phyloP scores from a whole-genome alignment of 2,113 vertebrate genomes.

The Heterocephalus glaber region DNA sequence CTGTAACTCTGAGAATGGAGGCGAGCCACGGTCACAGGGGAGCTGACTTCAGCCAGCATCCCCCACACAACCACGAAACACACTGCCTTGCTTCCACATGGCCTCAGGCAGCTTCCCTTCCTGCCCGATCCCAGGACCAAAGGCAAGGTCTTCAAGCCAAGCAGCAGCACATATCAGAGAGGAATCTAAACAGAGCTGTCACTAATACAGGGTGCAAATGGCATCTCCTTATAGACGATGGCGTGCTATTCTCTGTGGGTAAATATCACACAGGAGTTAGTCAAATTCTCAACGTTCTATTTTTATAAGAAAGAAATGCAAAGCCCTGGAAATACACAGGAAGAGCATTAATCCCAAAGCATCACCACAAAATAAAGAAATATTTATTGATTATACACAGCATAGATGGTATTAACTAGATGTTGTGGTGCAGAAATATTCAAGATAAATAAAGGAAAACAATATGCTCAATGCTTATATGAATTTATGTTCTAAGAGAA shows the following conservation, averaged over 20 bases:
- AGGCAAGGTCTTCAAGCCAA: not conserved
- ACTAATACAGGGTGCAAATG: not conserved
- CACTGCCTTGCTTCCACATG: not conserved
- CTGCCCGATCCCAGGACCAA: not conserved
- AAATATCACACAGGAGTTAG: not conserved
- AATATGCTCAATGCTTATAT: not conserved
- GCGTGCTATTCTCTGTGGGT: fast-evolving
- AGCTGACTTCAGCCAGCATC: not conserved
- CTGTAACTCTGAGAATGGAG: not conserved
- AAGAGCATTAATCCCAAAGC: not conserved
- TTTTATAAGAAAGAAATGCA: not conserved
- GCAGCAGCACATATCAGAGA: not conserved
- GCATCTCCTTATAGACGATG: not conserved
- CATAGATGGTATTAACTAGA: not conserved
- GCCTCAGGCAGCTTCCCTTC: not conserved
- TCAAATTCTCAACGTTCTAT: not conserved
- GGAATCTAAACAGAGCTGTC: not conserved
- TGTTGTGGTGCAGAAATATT: not conserved
- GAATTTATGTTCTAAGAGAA: not conserved
- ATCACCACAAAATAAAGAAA: not conserved
- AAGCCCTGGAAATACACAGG: not conserved
- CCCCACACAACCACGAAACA: not conserved
- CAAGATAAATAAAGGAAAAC: not conserved
- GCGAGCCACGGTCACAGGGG: not conserved
- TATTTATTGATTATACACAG: not conserved